These are phyloP conservation scores for Drosophila carrolli DNA, from an alignment of 1,140 invertebrate species.

Conservation along the genomic window DNA sequence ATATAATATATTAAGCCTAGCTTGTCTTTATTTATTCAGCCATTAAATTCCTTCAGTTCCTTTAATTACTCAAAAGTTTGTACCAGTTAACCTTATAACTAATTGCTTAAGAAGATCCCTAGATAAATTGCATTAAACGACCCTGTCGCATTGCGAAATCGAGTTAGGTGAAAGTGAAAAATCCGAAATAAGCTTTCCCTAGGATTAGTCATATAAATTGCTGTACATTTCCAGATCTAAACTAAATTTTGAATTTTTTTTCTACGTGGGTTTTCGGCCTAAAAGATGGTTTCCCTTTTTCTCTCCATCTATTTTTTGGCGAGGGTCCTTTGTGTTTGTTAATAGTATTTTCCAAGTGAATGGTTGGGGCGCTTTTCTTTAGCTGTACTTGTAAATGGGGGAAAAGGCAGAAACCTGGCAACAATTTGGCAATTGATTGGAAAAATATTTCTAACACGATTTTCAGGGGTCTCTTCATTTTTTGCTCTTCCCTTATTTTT, in stretches of 20 bases:
- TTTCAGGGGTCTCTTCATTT: slow-evolving; percentile 22
- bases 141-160: slow-evolving; percentile 35
- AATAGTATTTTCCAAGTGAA: slow-evolving; percentile 61
- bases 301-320: slow-evolving; percentile 8
- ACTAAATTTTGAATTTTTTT: slow-evolving; percentile 39
- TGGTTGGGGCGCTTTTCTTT: slow-evolving; percentile 14
- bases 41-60: not conserved
- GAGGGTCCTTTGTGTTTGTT: slow-evolving; percentile 45
- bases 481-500: not conserved
- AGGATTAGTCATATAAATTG: slow-evolving; percentile 33
- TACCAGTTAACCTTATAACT: slow-evolving; percentile 18
- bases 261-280: not conserved
- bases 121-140: slow-evolving; percentile 30
- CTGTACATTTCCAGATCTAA: slow-evolving; percentile 21
- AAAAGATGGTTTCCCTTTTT: slow-evolving; percentile 3
- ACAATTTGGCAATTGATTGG: slow-evolving; percentile 75
- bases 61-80: slow-evolving; percentile 1
- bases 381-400: slow-evolving; percentile 3
- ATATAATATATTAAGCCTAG: no score
- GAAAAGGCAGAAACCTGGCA: slow-evolving; percentile 31
- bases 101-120: slow-evolving; percentile 34
- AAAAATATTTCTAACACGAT: slow-evolving; percentile 77
- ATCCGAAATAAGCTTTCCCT: slow-evolving; percentile 28
- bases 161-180: slow-evolving; percentile 46
- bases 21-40: no score